phyloP scores from a whole-genome alignment of 2,888 invertebrate species.

The Drosophila pegasa region DNA sequence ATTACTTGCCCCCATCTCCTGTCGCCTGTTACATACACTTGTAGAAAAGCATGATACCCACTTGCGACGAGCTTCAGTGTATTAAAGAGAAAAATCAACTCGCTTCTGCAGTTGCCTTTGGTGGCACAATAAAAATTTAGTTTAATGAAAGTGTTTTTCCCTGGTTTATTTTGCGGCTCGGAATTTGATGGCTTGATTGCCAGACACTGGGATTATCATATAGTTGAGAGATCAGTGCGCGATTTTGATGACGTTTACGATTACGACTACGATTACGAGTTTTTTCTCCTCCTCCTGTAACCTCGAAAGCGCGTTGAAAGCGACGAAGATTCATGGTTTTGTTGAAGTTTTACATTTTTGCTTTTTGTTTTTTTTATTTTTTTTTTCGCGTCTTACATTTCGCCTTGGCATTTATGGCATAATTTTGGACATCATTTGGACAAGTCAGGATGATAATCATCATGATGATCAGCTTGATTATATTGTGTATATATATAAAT shows the following conservation, averaged over 20 bases:
- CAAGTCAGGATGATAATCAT: slow-evolving; percentile 33
- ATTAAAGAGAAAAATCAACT: not conserved
- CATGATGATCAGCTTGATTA: slow-evolving; percentile 31
- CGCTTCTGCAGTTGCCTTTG: slow-evolving; percentile 21
- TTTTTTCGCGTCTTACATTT: slow-evolving; percentile 45
- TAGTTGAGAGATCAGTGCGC: slow-evolving; percentile 45
- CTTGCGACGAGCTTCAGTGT: not conserved
- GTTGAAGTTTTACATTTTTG: slow-evolving; percentile 12
- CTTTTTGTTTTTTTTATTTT: not conserved
- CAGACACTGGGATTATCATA: slow-evolving; percentile 67
- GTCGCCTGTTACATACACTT: too few relatives aligned
- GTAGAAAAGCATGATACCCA: not conserved
- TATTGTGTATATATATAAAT: slow-evolving; percentile 3
- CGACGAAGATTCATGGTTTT: slow-evolving; percentile 18
- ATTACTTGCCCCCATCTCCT: too few relatives aligned
- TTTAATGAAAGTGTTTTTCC: slow-evolving; percentile 79
- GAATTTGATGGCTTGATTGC: slow-evolving; percentile 75
- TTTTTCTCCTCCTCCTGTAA: slow-evolving; percentile 6
- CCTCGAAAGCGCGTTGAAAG: slow-evolving; percentile 61
- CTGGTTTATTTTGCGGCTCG: slow-evolving; percentile 1
- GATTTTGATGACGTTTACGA: slow-evolving; percentile 42
- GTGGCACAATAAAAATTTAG: slow-evolving; percentile 76
- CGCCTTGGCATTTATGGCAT: slow-evolving; percentile 77
- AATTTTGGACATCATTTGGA: slow-evolving; percentile 59
- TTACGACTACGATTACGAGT: slow-evolving; percentile 40